Conservation (phyloP, 2,888 invertebrate genomes). For the Timema cristinae region DNA sequence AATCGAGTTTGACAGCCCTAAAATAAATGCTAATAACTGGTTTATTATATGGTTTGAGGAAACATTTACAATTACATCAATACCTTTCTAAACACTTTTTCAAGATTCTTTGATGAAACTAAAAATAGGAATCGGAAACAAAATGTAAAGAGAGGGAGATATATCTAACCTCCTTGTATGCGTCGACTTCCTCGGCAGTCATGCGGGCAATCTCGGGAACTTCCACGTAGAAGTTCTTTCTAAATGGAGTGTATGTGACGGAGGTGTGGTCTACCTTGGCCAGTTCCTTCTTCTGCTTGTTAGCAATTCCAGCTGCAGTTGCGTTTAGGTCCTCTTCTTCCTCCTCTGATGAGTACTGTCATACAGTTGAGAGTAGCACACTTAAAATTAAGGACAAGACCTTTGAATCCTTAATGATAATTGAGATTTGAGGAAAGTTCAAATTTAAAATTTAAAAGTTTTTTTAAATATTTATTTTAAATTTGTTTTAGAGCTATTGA, state of each 20-base stretch:
- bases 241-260: constrained; percentile 82
- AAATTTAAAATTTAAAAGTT: too few relatives aligned
- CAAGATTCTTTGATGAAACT: too few relatives aligned
- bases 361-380: background rate
- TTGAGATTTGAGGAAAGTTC: too few relatives aligned
- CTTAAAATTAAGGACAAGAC: background rate
- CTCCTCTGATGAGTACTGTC: constrained; percentile 91
- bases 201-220: constrained; percentile 91
- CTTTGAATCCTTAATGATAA: too few relatives aligned
- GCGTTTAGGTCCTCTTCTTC: constrained; percentile 92
- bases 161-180: constrained; percentile 59
- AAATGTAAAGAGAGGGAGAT: too few relatives aligned
- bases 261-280: constrained; percentile 82
- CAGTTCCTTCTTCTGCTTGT: constrained; percentile 87
- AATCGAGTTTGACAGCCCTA: too few relatives aligned
- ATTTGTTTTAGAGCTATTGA: background rate
- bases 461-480: background rate
- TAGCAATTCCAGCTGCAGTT: constrained; percentile 81
- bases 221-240: constrained; percentile 97
- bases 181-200: constrained; percentile 81
- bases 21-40: too few relatives aligned
- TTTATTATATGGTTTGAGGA: too few relatives aligned
- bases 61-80: too few relatives aligned
- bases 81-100: too few relatives aligned
- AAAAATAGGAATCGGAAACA: too few relatives aligned